Evolutionary conservation across 2,113 vertebrate genomes (phyloP), one percentile per base, ranked within the genome.

Genomic region (Antechinus stuartii): DNA sequence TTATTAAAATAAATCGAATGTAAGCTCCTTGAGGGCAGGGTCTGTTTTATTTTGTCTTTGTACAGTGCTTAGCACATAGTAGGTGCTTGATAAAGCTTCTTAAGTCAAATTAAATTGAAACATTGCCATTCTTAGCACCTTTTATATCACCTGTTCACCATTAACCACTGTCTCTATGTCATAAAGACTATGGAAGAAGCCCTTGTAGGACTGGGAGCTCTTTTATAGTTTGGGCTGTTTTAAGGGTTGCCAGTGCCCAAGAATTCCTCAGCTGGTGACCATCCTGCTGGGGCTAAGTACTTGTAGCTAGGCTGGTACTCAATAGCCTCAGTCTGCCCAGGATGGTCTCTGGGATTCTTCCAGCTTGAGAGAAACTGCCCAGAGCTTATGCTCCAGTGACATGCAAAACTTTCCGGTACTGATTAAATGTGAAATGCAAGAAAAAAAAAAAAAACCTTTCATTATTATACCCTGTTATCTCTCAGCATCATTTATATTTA

Each of bases 401-500:
- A 42, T 84, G 16, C 1, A 42, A 84, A 84, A 42, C 68, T 19
- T 42, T 84, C 68, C 42, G n/a, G n/a, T 84, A 35, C 68, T 42
- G n/a, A n/a, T 16, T n/a, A 84, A 84, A 84, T 42, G 68, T 22
- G n/a, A 84, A 42, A 30, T 35, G 61, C 30, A 68, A 35, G 61
- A 35, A 0, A 55, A 90, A 49, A 49, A 49, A 49, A 0, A 49
- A 52, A 52, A 52, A 52, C 50, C 9, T 52, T 8, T 56, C 53
- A 54, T 89, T 94, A 50, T 23, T 0, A 35, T 84, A 42, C 19
- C 68, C 8, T 42, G 19, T 84, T 42, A 19, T 96, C 96, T 96
- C 89, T 53, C 91, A 97, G 50, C 57, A 61, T 92, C 54, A 95
- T 97, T 94, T 96, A 91, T 97, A 93, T 95, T 97, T 97, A 91